These are phyloP conservation scores for Naja naja DNA, from an alignment of 2,113 vertebrate species.

Conservation along the genomic window DNA sequence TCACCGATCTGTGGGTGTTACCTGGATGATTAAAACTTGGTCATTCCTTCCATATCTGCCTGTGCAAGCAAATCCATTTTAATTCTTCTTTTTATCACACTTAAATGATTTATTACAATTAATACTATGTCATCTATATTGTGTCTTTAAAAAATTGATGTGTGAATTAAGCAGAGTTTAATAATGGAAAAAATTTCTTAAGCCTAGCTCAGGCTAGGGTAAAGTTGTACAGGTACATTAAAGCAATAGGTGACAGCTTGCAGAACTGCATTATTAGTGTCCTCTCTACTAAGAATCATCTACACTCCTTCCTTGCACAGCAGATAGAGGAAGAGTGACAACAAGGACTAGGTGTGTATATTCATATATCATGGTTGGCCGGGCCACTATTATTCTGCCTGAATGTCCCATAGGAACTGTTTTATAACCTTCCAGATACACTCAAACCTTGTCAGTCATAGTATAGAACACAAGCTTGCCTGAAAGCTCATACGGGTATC, in stretches of 20 bases:
- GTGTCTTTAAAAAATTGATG: background rate
- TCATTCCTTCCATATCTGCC: background rate
- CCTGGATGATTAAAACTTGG: too few species aligned
- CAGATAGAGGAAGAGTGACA: conserved; percentile 3
- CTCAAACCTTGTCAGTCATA: background rate
- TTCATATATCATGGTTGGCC: conserved; percentile 17
- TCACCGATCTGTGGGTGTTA: background rate
- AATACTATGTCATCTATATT: conserved; percentile 30
- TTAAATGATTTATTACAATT: background rate
- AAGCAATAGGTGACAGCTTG: background rate
- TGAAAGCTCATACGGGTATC: background rate
- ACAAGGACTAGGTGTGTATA: conserved; percentile 1
- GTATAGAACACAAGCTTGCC: background rate
- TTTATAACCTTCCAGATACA: background rate
- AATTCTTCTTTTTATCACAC: background rate
- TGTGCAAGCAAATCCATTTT: conserved; percentile 3
- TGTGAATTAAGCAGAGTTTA: background rate
- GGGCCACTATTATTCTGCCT: background rate
- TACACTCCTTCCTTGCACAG: conserved; percentile 18
- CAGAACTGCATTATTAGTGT: background rate
- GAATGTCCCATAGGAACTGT: background rate
- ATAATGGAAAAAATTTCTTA: background rate
- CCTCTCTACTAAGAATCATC: background rate
- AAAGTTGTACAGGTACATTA: conserved; percentile 20
- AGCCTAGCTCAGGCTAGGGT: conserved; percentile 17